These are phyloP conservation scores for Augochlora pura DNA, from an alignment of 1,140 invertebrate genomes.

Conservation along the genomic window DNA sequence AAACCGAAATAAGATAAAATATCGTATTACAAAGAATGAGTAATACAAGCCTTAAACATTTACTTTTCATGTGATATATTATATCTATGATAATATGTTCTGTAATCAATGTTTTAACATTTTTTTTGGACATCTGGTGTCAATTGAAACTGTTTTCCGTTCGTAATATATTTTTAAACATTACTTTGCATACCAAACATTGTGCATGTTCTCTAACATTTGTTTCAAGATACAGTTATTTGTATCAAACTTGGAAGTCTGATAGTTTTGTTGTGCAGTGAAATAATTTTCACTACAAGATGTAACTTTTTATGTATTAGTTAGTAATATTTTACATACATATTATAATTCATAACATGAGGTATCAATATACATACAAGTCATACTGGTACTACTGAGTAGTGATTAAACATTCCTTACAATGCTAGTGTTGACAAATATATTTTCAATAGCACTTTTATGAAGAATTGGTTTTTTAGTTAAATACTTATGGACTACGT, in stretches of 20 bases:
- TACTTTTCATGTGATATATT: background rate
- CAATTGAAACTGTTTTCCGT: background rate
- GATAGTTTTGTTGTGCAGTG: background rate
- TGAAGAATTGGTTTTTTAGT: background rate
- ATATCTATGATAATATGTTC: background rate
- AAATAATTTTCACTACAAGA: background rate
- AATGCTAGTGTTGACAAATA: background rate
- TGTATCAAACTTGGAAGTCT: background rate
- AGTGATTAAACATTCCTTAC: conserved; percentile 24
- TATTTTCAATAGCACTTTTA: background rate
- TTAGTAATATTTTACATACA: background rate
- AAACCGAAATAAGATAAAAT: background rate
- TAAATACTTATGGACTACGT: background rate
- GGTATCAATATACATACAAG: background rate
- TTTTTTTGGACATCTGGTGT: background rate
- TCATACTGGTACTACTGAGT: background rate
- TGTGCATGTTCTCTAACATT: background rate
- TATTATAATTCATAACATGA: background rate
- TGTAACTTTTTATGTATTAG: background rate
- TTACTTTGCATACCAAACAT: background rate
- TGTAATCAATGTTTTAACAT: background rate
- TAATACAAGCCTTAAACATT: background rate
- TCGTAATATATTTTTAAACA: background rate
- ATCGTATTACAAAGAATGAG: background rate
- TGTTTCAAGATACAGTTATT: background rate